A percentile compares a stretch with the other conserved stretches of the same genome.
Evolutionary conservation across 1,140 invertebrate genomes (phyloP).

Genomic region (Harlomillsia oculata): DNA sequence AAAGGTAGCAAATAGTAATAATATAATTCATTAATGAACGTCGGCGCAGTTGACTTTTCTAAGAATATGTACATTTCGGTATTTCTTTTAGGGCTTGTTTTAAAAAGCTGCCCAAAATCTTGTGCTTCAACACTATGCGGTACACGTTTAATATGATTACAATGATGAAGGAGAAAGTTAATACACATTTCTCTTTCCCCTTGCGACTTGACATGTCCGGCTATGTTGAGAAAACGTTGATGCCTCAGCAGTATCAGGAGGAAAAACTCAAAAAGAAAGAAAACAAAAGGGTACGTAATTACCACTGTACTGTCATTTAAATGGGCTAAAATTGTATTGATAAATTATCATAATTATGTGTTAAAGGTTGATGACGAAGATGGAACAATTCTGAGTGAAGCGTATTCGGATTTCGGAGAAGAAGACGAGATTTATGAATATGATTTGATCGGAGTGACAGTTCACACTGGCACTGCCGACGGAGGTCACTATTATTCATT

Average conservation of each 20-base stretch:
- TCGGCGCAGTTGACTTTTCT: too few relatives aligned
- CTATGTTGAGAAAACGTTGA: constrained; percentile 86
- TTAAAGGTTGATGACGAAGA: constrained; percentile 39
- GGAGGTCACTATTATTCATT: constrained; percentile 96
- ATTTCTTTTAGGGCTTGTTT: constrained; percentile 69
- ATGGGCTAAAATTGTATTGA: too few relatives aligned
- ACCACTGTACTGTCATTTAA: too few relatives aligned
- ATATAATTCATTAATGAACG: too few relatives aligned
- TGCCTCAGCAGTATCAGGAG: constrained; percentile 71
- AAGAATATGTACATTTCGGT: background rate
- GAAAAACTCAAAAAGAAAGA: constrained; percentile 11
- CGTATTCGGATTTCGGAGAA: background rate
- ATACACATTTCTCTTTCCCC: constrained; percentile 95
- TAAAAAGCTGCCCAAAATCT: constrained; percentile 80
- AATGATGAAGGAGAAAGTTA: constrained; percentile 94
- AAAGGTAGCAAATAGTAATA: constrained; percentile 47
- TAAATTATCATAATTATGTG: too few relatives aligned
- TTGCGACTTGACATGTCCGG: constrained; percentile 83
- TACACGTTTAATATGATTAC: constrained; percentile 97
- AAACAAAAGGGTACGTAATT: constrained; percentile 6
- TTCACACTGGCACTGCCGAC: constrained; percentile 91
- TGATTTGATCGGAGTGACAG: constrained; percentile 88
- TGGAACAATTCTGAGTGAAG: constrained; percentile 34
- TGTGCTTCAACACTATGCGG: constrained; percentile 96
- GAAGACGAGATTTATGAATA: constrained; percentile 63